Evolutionary conservation across 1,140 invertebrate species (phyloP).

Genomic region (Amyelois transitella): DNA sequence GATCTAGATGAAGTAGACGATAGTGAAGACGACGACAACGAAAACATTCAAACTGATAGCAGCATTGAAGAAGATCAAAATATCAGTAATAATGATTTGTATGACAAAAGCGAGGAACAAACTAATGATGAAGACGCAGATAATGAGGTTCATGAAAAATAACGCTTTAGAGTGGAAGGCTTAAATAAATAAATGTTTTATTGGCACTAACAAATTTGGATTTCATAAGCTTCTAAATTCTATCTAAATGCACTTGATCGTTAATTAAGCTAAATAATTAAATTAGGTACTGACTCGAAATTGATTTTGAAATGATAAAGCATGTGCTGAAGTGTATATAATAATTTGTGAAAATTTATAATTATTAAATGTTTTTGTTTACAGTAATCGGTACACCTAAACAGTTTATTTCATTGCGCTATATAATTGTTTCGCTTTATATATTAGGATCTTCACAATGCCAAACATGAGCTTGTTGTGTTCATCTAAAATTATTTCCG

Average conservation of each 20-base stretch:
- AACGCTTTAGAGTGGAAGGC: background rate
- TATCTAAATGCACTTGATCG: background rate
- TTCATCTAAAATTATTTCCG: too few relatives aligned
- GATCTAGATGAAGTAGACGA: slow-evolving; percentile 28
- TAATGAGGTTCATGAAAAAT: slow-evolving; percentile 26
- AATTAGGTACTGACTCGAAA: too few relatives aligned
- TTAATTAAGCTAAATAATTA: too few relatives aligned
- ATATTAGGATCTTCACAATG: too few relatives aligned
- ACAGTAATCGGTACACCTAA: too few relatives aligned
- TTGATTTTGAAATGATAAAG: background rate
- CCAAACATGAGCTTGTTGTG: too few relatives aligned
- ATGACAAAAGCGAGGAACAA: slow-evolving; percentile 28
- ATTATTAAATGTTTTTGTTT: too few relatives aligned
- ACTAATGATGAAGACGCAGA: slow-evolving; percentile 20
- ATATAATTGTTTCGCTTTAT: too few relatives aligned
- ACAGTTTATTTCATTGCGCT: too few relatives aligned
- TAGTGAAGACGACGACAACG: slow-evolving; percentile 1
- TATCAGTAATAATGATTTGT: slow-evolving; percentile 11
- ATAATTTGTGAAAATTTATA: background rate
- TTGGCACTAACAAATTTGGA: slow-evolving; percentile 48
- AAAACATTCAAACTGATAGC: background rate
- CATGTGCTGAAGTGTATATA: too few relatives aligned
- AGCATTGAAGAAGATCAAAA: background rate
- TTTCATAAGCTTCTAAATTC: slow-evolving; percentile 20
- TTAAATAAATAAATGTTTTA: slow-evolving; percentile 19